Base-by-base conservation (phyloP, 2,113 vertebrate species). In the Sceloporus undulatus region DNA sequence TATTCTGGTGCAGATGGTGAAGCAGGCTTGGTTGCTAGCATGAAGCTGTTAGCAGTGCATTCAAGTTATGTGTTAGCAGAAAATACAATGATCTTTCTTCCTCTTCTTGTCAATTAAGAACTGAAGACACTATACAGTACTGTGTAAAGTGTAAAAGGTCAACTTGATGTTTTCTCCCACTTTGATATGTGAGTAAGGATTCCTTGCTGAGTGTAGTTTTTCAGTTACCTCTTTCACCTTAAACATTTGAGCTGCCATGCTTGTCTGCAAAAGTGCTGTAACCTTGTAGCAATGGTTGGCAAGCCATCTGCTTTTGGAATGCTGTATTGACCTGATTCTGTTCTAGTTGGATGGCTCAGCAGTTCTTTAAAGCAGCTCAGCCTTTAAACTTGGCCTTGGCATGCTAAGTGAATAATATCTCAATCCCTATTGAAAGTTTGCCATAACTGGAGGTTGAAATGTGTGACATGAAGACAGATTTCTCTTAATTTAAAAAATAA, bases 231-330 rank as follows among this genome's bases (percentile, higher is more conserved):
- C 56, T 25, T 62, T 66, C 42, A 48, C 84, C 21, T 62, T 77
- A 65, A 85, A 85, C 56, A 65, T 77, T 77, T 76, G 56, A 85
- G 25, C 84, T 62, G 74, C 25, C 62, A 38, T 65, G 29, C 38
- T 38, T 77, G 38, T 65, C 59, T 42, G 14, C 16, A 29, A 85
- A 77, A 11, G 21, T 34, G 66, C 27, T n/a, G 18, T 38, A 74
- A 23, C 70, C 70, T 54, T 84, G 82, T 23, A 65, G 23, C 84
- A 29, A 29, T 62, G 34, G 23, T 85, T 76, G 54, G 23, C 54
- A 16, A 62, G 54, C 34, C 84, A 85, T 1, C 56, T 27, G 11
- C 34, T 42, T 59, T 40, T 40, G 34, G 23, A 34, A 76, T 40
- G 71, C 21, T 38, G 40, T 71, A 59, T 34, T 74, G 71, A 25